Evolutionary conservation across 2,888 invertebrate species (phyloP).

Genomic region (Beris morrisii): DNA sequence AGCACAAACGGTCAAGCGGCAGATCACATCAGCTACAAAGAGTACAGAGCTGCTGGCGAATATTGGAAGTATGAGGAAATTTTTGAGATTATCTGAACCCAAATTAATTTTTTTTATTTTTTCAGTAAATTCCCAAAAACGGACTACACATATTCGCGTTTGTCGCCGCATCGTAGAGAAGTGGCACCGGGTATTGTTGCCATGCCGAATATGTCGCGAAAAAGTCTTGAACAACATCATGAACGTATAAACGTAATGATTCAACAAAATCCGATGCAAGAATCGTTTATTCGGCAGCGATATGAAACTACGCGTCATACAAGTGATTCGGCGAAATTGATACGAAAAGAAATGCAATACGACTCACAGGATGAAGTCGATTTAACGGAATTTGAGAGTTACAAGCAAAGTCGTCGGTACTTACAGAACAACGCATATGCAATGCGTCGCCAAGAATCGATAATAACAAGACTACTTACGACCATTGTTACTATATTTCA

Average conservation of each 20-base stretch:
- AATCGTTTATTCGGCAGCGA: constrained; percentile 51
- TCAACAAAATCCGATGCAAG: constrained; percentile 50
- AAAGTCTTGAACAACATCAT: constrained; percentile 64
- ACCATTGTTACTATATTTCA: constrained; percentile 28
- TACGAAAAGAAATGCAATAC: constrained; percentile 40
- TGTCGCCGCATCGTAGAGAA: constrained; percentile 80
- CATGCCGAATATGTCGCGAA: constrained; percentile 88
- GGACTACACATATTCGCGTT: constrained; percentile 84
- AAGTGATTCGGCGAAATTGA: background rate
- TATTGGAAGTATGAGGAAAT: constrained; percentile 77
- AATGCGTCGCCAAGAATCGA: constrained; percentile 22
- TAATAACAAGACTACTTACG: constrained; percentile 29
- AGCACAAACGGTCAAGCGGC: background rate
- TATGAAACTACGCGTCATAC: constrained; percentile 42
- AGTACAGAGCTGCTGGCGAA: constrained; percentile 62
- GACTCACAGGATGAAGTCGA: constrained; percentile 55
- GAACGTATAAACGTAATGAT: constrained; percentile 58
- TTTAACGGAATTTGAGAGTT: constrained; percentile 10
- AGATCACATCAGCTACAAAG: background rate
- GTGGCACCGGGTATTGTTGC: constrained; percentile 77
- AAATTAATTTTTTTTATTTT: constrained; percentile 40
- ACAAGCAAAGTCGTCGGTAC: constrained; percentile 1
- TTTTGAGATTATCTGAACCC: background rate
- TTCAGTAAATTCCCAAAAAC: constrained; percentile 85
- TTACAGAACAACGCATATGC: background rate